Conservation (phyloP, 2,113 vertebrate genomes). For the Oryzias woworae region DNA sequence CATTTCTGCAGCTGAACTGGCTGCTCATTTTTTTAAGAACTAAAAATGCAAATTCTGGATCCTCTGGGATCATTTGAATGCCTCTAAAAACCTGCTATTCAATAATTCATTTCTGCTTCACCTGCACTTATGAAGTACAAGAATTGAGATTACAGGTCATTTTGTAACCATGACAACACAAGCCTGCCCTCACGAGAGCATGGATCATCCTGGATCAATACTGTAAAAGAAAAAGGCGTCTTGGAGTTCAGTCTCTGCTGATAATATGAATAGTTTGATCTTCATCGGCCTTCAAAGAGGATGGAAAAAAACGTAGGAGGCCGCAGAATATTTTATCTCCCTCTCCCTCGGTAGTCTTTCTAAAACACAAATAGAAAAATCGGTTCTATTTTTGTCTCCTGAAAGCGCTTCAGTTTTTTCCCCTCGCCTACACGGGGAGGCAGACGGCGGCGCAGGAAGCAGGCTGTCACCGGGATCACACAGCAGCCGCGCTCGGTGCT, state of each 20-base stretch:
- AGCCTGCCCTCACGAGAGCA: neutral
- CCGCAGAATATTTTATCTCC: neutral
- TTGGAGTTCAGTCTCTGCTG: neutral
- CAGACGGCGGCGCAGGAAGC: neutral
- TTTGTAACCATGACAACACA: neutral
- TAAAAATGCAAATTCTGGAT: too few species aligned
- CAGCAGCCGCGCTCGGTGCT: neutral
- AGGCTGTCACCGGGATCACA: conserved; percentile 1
- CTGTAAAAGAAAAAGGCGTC: neutral
- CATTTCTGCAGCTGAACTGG: too few species aligned
- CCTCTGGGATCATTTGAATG: too few species aligned
- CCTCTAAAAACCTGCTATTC: too few species aligned
- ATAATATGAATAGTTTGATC: neutral
- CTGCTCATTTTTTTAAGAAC: too few species aligned
- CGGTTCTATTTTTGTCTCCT: neutral
- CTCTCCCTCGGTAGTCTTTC: neutral
- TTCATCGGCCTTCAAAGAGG: neutral
- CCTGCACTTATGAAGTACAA: neutral
- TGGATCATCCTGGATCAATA: conserved; percentile 3
- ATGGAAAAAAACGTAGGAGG: neutral
- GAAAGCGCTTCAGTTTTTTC: neutral
- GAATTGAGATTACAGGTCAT: neutral
- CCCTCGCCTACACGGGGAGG: neutral
- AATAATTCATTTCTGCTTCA: too few species aligned
- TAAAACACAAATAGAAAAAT: neutral